These are phyloP conservation scores for Xiphias gladius DNA, from an alignment of 2,113 vertebrate species.

Conservation along the genomic window DNA sequence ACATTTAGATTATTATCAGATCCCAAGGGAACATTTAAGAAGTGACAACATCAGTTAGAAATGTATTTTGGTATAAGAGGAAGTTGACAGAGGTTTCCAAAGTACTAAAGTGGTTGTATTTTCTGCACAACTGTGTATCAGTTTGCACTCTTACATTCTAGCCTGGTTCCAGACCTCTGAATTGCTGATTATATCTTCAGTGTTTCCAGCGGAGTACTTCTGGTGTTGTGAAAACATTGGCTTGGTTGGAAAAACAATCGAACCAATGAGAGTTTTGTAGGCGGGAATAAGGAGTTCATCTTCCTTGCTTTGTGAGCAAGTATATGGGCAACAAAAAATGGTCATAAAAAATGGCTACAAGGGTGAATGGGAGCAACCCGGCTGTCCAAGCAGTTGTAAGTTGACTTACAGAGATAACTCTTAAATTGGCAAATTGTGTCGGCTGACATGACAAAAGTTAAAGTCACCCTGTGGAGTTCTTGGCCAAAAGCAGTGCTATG, in stretches of 20 bases:
- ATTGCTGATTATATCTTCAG: not conserved
- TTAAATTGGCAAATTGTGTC: no score
- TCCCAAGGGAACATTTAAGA: conserved; percentile 16
- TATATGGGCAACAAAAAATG: no score
- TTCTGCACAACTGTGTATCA: not conserved
- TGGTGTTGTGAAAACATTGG: no score
- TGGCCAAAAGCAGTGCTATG: no score
- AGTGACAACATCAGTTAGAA: not conserved
- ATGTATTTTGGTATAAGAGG: not conserved
- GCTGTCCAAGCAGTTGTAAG: no score
- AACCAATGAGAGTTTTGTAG: not conserved
- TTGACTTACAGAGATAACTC: no score
- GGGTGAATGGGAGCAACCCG: no score
- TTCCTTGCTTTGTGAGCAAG: not conserved
- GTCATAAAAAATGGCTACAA: no score
- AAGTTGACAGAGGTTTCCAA: not conserved
- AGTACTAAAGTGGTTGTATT: not conserved
- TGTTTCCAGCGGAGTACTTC: no score
- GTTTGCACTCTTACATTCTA: not conserved
- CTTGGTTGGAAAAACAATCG: not conserved
- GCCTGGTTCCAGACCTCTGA: not conserved
- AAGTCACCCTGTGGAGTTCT: no score
- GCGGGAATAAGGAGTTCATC: not conserved
- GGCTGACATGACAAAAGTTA: no score
- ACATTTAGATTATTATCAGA: conserved; percentile 45